These are phyloP conservation scores for Lampris incognitus DNA, from an alignment of 2,113 vertebrate genomes.

Conservation along the genomic window DNA sequence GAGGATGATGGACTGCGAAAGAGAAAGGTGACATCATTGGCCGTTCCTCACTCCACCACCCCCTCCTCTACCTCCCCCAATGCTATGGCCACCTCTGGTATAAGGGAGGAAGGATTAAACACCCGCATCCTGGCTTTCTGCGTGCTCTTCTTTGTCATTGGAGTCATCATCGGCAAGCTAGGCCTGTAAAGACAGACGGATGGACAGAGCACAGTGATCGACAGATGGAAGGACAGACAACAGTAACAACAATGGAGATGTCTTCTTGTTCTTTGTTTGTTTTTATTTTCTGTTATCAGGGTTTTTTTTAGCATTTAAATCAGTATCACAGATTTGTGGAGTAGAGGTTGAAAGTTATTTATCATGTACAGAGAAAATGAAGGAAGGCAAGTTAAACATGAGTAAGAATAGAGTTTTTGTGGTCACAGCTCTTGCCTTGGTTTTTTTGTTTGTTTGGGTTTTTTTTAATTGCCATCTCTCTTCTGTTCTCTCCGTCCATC, in stretches of 20 bases:
- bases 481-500: constrained; percentile 62
- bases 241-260: constrained; percentile 47
- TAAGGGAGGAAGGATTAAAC: constrained; percentile 89
- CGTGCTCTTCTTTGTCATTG: constrained; percentile 94
- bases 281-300: constrained; percentile 22
- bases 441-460: background rate
- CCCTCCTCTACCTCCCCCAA: constrained; percentile 77
- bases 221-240: constrained; percentile 47
- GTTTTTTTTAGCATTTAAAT: constrained; percentile 60
- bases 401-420: constrained; percentile 28
- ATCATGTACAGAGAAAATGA: constrained; percentile 56
- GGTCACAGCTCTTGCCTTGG: constrained; percentile 62
- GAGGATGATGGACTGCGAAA: constrained; percentile 92
- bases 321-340: constrained; percentile 65
- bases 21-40: constrained; percentile 83
- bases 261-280: constrained; percentile 66
- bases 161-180: constrained; percentile 94
- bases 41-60: constrained; percentile 70
- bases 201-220: constrained; percentile 61
- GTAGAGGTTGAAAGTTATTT: constrained; percentile 45
- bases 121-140: constrained; percentile 89
- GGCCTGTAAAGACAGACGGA: constrained; percentile 88
- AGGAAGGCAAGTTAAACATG: constrained; percentile 52
- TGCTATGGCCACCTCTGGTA: constrained; percentile 65
- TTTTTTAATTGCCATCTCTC: constrained; percentile 38